Conservation (phyloP, 2,888 invertebrate species). For the Tetragnatha montana region DNA sequence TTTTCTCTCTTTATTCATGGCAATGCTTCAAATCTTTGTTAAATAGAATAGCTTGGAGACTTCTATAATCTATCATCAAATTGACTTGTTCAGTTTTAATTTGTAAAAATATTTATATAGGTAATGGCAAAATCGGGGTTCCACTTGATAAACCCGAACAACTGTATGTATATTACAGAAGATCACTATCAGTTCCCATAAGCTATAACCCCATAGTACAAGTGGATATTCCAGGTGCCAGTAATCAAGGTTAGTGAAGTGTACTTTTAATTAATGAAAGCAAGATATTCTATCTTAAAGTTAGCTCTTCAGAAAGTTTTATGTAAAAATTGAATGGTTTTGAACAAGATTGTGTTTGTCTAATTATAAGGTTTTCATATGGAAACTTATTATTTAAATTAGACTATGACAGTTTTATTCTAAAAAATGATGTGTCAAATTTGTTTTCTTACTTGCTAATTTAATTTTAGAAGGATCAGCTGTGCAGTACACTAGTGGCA, state of each 20-base stretch:
- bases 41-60: no score
- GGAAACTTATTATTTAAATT: not conserved
- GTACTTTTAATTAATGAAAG: not conserved
- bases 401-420: not conserved
- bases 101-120: constrained; percentile 76
- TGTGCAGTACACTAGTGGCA: constrained; percentile 81
- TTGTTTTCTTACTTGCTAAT: not conserved
- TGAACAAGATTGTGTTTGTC: not conserved
- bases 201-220: constrained; percentile 83
- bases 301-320: no score
- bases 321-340: no score
- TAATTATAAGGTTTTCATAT: no score
- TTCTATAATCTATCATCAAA: no score
- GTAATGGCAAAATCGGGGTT: constrained; percentile 85
- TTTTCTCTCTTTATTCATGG: no score
- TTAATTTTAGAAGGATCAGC: constrained; percentile 79
- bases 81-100: no score
- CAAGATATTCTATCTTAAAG: no score
- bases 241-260: constrained; percentile 77
- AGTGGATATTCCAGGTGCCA: constrained; percentile 71
- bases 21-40: no score
- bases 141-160: constrained; percentile 81
- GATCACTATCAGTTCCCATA: constrained; percentile 82
- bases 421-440: not conserved
- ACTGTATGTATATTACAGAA: constrained; percentile 79